Evolutionary conservation across 2,113 vertebrate species (phyloP).

Genomic region (Alouatta palliata): DNA sequence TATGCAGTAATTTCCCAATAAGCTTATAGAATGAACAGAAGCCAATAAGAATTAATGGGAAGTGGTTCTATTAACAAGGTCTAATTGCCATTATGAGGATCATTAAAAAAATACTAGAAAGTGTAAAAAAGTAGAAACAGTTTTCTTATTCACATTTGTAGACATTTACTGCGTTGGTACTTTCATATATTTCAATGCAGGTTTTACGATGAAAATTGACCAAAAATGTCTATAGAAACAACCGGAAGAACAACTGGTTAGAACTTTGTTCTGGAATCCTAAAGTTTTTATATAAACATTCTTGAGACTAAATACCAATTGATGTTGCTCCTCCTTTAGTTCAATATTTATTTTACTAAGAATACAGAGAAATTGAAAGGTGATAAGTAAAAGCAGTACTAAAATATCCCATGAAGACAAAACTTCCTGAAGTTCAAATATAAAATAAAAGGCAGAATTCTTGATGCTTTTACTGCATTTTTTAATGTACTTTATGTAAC

Average conservation of each 20-base stretch:
- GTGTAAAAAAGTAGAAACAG: neutral
- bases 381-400: neutral
- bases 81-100: constrained; percentile 1
- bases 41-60: neutral
- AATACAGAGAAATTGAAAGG: neutral
- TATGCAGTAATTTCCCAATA: neutral
- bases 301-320: neutral
- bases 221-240: neutral
- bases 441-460: neutral
- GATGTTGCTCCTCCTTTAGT: neutral
- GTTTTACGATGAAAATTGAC: constrained; percentile 8
- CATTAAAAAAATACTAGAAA: neutral
- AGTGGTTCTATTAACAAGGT: neutral
- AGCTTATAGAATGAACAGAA: neutral
- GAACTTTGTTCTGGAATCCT: neutral
- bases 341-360: neutral
- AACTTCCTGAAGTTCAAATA: neutral
- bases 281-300: neutral
- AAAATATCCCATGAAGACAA: neutral
- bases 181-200: neutral
- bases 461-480: neutral
- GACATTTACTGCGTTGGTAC: neutral
- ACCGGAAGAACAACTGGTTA: neutral
- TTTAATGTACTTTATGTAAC: constrained; percentile 26
- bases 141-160: neutral